Base-by-base conservation (phyloP, 1,140 invertebrate genomes). In the Drosophila pruinosa region DNA sequence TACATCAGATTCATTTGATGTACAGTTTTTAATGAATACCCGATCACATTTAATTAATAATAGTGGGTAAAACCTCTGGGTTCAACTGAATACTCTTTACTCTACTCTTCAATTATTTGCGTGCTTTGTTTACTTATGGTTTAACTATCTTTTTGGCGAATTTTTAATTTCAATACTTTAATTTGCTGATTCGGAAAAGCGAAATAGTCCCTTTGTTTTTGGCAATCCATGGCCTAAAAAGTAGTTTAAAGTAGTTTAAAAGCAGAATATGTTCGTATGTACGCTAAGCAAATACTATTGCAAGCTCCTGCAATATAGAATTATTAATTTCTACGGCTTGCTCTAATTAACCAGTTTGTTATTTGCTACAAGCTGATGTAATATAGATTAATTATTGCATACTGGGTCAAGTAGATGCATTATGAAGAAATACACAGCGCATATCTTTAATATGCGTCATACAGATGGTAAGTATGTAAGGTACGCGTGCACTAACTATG, bases 321-420 rank as follows among this genome's bases (percentile, higher is more conserved):
- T 64, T 4, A 34, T 36, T 57, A 34, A 8, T 31, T 17, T 34
- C 21, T 39, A 39, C 26, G 47, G 34, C 61, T 48, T 59, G 61
- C 26, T 63, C 26, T 31, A 65, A 48, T 65, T 72, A 88, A 86
- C 82, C 65, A 53, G 81, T 78, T 81, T 61, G 31, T 10, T 45
- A 39, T 34, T 10, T 21, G 31, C 12, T 48, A 26, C 34, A 43
- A 72, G 73, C 82, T 86, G 82, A 88, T 89, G 82, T 82, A 86
- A 86, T 89, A 71, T 57, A 47, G 47, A 17, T 45, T 39, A 19
- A 45, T 48, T 82, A 82, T 86, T 86, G 67, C 82, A 86, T 78
- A 86, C 39, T 86, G 62, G 82, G 82, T 86, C 82, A 88, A 82
- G 52, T 71, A 75, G 71, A 86, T 82, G 71, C 61, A 72, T 43